A percentile compares a stretch with the other conserved stretches of the same genome.
phyloP scores from a whole-genome alignment of 2,113 vertebrate genomes.

The Trematomus loennbergii region DNA sequence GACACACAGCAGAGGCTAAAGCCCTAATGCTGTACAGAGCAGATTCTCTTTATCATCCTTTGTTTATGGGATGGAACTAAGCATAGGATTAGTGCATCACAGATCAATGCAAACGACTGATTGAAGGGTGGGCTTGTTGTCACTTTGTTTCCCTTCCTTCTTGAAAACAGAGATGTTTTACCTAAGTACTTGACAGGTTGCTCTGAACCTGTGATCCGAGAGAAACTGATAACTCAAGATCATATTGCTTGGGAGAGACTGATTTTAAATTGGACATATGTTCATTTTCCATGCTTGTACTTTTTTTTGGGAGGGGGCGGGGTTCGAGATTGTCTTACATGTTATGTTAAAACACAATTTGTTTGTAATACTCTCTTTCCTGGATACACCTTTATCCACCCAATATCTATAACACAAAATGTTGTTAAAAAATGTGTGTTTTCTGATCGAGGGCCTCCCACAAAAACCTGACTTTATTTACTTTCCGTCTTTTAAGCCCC shows the following conservation, averaged over 20 bases:
- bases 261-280: too few species aligned
- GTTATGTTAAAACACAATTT: too few species aligned
- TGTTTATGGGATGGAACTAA: slow-evolving; percentile 38
- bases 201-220: not conserved
- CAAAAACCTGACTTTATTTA: too few species aligned
- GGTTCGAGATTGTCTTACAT: too few species aligned
- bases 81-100: slow-evolving; percentile 18
- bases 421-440: too few species aligned
- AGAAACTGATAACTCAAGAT: not conserved
- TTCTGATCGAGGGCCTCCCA: too few species aligned
- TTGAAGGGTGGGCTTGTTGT: not conserved
- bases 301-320: too few species aligned
- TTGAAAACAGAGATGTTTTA: not conserved
- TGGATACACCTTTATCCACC: too few species aligned
- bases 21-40: slow-evolving; percentile 49
- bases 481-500: not conserved
- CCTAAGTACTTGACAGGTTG: not conserved
- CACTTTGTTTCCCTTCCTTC: slow-evolving; percentile 1
- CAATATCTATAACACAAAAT: too few species aligned
- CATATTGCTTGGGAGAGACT: not conserved
- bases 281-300: too few species aligned
- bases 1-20: slow-evolving; percentile 59
- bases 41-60: slow-evolving; percentile 46
- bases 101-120: slow-evolving; percentile 21
- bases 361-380: too few species aligned